Conservation (phyloP, 2,797 vertebrate genomes). For the Agapornis canus region DNA sequence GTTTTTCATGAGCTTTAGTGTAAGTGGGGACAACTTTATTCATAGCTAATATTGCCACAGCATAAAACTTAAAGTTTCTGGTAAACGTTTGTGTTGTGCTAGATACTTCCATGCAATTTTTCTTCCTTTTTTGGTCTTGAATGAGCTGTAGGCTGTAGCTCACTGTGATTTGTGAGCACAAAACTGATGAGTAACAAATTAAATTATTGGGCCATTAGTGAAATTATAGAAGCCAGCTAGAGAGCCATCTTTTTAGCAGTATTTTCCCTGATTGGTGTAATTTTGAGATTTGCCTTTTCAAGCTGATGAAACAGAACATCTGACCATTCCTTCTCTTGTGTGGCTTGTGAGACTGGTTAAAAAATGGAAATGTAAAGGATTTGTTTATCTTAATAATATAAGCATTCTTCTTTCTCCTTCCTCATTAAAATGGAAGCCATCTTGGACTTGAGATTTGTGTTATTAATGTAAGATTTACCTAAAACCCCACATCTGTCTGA, state of each 20-base stretch:
- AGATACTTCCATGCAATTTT: neutral
- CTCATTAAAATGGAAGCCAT: neutral
- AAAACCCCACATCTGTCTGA: neutral
- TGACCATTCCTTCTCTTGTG: neutral
- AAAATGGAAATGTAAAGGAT: neutral
- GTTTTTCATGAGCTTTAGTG: neutral
- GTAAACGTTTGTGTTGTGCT: neutral
- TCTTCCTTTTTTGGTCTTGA: slow-evolving; percentile 19
- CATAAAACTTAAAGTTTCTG: neutral
- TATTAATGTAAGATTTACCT: neutral
- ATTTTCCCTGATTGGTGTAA: neutral
- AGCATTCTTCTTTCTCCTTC: neutral
- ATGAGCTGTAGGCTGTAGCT: neutral
- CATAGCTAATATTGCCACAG: neutral
- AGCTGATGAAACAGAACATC: neutral
- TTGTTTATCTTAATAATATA: neutral
- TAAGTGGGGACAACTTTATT: neutral
- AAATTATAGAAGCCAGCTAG: neutral
- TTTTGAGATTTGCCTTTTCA: neutral
- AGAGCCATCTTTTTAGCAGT: neutral
- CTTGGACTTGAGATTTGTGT: neutral
- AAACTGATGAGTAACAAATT: neutral
- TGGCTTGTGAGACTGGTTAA: neutral
- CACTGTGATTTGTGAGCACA: neutral
- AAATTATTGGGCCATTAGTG: neutral